Percentiles rank a stretch among this genome's conserved stretches.
Evolutionary conservation across 2,113 vertebrate species (phyloP).

Genomic region (Xenopus laevis): DNA sequence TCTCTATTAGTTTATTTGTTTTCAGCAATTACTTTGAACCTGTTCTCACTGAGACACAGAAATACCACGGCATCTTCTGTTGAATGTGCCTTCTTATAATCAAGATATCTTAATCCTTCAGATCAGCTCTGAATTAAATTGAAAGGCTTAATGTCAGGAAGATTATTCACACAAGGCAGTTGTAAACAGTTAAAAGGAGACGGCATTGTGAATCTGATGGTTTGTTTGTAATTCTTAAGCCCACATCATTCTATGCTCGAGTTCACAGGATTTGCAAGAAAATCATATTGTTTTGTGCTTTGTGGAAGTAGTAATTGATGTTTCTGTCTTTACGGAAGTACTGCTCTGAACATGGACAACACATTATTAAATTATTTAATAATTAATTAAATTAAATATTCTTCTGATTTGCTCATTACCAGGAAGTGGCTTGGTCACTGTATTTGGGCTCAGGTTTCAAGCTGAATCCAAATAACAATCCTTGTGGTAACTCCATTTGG

Average conservation of each 20-base stretch:
- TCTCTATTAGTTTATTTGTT: too few relatives aligned
- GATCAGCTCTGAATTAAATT: slow-evolving; percentile 13
- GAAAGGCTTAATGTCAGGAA: slow-evolving; percentile 14
- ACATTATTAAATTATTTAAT: too few relatives aligned
- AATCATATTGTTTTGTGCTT: neutral
- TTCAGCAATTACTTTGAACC: neutral
- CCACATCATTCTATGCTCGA: neutral
- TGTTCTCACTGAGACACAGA: neutral
- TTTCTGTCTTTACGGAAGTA: too few relatives aligned
- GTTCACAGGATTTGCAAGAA: neutral
- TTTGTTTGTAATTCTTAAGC: slow-evolving; percentile 9
- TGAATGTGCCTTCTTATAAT: neutral
- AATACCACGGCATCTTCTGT: neutral
- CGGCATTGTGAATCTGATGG: neutral
- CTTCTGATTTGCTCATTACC: too few relatives aligned
- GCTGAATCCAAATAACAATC: too few relatives aligned
- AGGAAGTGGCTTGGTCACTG: too few relatives aligned
- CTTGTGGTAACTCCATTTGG: too few relatives aligned
- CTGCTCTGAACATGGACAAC: too few relatives aligned
- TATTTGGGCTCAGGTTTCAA: too few relatives aligned
- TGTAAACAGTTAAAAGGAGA: neutral
- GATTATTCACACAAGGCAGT: slow-evolving; percentile 18
- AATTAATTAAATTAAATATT: too few relatives aligned
- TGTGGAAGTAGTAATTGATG: too few relatives aligned
- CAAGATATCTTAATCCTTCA: slow-evolving; percentile 5